A percentile compares a stretch with the other conserved stretches of the same genome.
Evolutionary conservation across 2,113 vertebrate genomes (phyloP).

Genomic region (Agapornis roseicollis): DNA sequence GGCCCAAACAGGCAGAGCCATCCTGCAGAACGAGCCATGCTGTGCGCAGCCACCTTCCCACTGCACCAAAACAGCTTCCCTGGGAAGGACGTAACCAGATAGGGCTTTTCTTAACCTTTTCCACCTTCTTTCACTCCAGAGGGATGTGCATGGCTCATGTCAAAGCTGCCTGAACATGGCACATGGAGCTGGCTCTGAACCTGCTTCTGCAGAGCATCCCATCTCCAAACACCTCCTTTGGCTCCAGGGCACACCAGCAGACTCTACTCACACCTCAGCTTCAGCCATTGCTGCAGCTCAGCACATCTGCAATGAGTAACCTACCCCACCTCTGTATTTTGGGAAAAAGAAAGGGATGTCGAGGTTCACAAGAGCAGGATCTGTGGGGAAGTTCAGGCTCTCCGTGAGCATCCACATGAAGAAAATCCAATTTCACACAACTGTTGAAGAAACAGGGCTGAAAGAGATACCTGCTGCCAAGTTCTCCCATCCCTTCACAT

Average conservation of each 20-base stretch:
- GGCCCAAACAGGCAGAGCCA: neutral
- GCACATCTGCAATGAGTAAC: neutral
- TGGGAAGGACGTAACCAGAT: neutral
- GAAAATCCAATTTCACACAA: neutral
- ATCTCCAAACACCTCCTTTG: neutral
- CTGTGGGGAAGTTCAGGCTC: neutral
- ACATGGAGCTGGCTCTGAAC: neutral
- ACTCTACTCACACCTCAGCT: neutral
- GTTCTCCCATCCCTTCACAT: neutral
- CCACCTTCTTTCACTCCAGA: neutral
- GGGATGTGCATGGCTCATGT: neutral
- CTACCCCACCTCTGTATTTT: neutral
- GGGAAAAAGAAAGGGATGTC: fast-evolving
- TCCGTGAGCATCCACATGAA: neutral
- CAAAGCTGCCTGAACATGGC: neutral
- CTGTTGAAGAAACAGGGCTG: neutral
- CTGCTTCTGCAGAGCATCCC: neutral
- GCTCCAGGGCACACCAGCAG: neutral
- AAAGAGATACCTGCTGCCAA: neutral
- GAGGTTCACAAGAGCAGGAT: neutral
- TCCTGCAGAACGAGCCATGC: fast-evolving
- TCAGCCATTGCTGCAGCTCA: neutral
- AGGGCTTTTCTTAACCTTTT: neutral
- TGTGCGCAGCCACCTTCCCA: neutral
- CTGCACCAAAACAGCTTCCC: fast-evolving